These are phyloP conservation scores for Heteractis magnifica DNA, from an alignment of 92 coral and sea anemone species.

Conservation along the genomic window DNA sequence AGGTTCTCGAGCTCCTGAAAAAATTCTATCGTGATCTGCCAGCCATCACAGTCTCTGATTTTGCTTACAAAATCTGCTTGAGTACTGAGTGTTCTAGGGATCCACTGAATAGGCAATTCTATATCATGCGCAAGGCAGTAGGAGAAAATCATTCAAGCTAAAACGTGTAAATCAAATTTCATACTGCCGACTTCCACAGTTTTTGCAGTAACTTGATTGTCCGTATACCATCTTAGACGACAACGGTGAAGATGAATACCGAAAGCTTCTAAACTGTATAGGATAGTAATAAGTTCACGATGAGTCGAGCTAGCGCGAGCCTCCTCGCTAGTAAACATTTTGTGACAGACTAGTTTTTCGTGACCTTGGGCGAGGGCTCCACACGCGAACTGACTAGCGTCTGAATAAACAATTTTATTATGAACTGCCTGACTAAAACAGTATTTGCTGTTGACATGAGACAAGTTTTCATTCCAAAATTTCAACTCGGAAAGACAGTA, in stretches of 20 bases:
- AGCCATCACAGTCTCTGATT: slow-evolving; percentile 28
- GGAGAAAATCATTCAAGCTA: background rate
- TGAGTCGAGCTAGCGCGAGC: slow-evolving; percentile 22
- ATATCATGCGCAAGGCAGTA: slow-evolving; percentile 28
- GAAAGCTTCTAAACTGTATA: slow-evolving; percentile 26
- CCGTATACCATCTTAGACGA: slow-evolving; percentile 30
- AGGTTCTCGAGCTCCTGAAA: slow-evolving; percentile 6
- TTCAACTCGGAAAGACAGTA: slow-evolving; percentile 16
- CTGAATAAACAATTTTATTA: background rate
- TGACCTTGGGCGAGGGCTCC: background rate
- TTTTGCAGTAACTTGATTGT: slow-evolving; percentile 34
- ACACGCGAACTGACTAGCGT: slow-evolving; percentile 28
- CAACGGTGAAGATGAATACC: background rate
- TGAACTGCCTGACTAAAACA: background rate
- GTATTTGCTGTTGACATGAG: background rate
- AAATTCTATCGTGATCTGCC: slow-evolving; percentile 20
- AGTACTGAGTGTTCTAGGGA: slow-evolving; percentile 7
- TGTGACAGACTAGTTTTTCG: slow-evolving; percentile 26
- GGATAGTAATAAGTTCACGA: slow-evolving; percentile 36
- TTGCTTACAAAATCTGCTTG: slow-evolving; percentile 27
- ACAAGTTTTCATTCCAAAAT: slow-evolving; percentile 33
- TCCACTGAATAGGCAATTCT: slow-evolving; percentile 32
- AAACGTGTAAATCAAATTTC: slow-evolving; percentile 7
- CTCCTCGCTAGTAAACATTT: slow-evolving; percentile 39
- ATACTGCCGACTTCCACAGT: slow-evolving; percentile 44